These are phyloP conservation scores for Himantopus leucocephalus DNA, from an alignment of 2,113 vertebrate genomes.

Conservation along the genomic window DNA sequence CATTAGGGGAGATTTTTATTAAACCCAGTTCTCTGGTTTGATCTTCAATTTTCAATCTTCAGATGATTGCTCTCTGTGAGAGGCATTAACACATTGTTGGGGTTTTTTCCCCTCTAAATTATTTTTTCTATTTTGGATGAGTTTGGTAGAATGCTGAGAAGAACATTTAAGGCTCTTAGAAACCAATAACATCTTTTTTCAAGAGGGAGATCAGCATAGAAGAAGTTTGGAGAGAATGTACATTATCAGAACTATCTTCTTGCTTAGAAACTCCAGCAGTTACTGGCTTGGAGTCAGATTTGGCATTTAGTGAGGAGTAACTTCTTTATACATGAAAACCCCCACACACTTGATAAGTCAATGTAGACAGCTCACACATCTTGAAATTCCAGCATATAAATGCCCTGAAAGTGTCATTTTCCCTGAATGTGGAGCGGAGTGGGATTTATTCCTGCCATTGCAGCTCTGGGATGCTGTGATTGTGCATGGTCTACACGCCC, in stretches of 20 bases:
- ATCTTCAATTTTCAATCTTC: not conserved
- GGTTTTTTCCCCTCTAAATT: not conserved
- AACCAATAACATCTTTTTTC: not conserved
- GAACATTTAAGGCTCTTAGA: not conserved
- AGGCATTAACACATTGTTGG: not conserved
- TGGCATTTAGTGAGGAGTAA: not conserved
- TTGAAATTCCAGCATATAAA: slow-evolving; percentile 37
- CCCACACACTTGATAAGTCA: slow-evolving; percentile 5
- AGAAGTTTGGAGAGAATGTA: not conserved
- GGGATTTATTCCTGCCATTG: not conserved
- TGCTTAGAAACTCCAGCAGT: not conserved
- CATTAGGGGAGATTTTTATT: not conserved
- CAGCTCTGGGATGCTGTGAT: not conserved
- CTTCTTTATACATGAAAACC: slow-evolving; percentile 34
- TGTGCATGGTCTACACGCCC: not conserved
- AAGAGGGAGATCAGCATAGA: not conserved
- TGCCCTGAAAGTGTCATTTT: slow-evolving; percentile 30
- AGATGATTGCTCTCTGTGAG: not conserved
- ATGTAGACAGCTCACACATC: not conserved
- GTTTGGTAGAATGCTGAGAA: not conserved
- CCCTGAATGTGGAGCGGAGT: not conserved
- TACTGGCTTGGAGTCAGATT: not conserved
- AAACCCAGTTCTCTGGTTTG: not conserved
- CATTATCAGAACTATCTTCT: not conserved
- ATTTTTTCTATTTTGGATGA: not conserved